Base-by-base conservation (phyloP, 2,888 invertebrate genomes). In the Caradrina kadenii region DNA sequence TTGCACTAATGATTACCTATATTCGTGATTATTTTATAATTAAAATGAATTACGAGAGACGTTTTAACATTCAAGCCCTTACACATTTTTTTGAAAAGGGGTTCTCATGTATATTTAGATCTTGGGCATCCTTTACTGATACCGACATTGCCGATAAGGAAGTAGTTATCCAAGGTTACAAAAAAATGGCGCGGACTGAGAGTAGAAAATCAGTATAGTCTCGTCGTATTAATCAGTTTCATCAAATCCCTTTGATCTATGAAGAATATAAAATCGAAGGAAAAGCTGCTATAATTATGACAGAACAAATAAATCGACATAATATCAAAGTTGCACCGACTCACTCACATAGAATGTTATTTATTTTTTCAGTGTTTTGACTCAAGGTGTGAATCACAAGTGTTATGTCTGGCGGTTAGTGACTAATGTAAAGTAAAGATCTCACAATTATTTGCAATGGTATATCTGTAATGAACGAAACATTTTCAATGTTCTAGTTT, bases 331-430 rank as follows among this genome's bases (percentile, higher is more conserved):
- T 80, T 72, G 77, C 83, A 79, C 71, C 66, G 70, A 79, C 84
- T 93, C 93, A 93, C 90, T 91, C 91, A 91, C 81, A 83, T 84
- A 84, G 82, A 87, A 84, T 84, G 82, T 83, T 88, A 88, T 90
- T 89, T 81, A 81, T 90, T 90, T 89, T 93, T 92, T 90, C 87
- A 89, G 88, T 89, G 89, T 92, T 94, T 94, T 91, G 92, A 93
- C 88, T 93, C 93, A 92, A 91, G 70, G 74, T 77, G 86, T 95
- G 94, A 95, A 83, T 95, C 95, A 95, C 80, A 80, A 81, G 79
- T 89, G 84, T 90, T 91, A 85, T 91, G 91, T 90, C 91, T 91
- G 88, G 79, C 77, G 72, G 80, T 83, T 81, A 81, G 73, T 93
- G 94, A 94, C 92, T 94, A 92, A 93, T 73, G 79, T 87, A 74